A percentile compares a stretch with the other conserved stretches of the same genome.
phyloP scores from a whole-genome alignment of 2,113 vertebrate species.

The Caranx ignobilis region DNA sequence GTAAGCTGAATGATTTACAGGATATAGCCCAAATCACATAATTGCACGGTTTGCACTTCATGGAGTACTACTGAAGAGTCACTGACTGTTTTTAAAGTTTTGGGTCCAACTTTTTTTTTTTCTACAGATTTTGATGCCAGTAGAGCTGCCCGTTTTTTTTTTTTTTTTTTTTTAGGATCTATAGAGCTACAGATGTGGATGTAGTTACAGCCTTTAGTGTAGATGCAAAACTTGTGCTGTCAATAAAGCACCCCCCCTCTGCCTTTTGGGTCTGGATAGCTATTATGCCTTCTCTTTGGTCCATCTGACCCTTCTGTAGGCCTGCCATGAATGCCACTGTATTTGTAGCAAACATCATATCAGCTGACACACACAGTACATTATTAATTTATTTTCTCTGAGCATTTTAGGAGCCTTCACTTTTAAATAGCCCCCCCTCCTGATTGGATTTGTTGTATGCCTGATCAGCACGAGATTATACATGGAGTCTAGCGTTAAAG shows the following conservation, averaged over 20 bases:
- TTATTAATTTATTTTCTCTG: conserved; percentile 39
- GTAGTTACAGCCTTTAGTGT: conserved; percentile 57
- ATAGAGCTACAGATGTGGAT: conserved; percentile 67
- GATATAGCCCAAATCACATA: conserved; percentile 26
- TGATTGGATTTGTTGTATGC: conserved; percentile 45
- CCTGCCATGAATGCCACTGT: conserved; percentile 11
- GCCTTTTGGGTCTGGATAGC: conserved; percentile 44
- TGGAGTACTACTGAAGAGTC: conserved; percentile 8
- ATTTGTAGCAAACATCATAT: conserved; percentile 40
- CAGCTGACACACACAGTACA: conserved; percentile 30
- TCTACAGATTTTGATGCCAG: conserved; percentile 41
- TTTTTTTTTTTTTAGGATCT: conserved; percentile 29
- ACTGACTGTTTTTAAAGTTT: conserved; percentile 30
- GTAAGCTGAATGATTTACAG: conserved; percentile 32
- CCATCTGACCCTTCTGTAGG: conserved; percentile 55
- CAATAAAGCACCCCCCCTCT: conserved; percentile 50
- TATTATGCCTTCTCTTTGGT: conserved; percentile 57
- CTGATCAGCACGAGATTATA: conserved; percentile 41
- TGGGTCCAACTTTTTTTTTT: conserved; percentile 29
- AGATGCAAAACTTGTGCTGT: conserved; percentile 52
- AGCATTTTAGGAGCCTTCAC: conserved; percentile 29
- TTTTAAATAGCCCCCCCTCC: conserved; percentile 40
- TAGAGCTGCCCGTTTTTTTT: conserved; percentile 24
- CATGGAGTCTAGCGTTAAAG: conserved; percentile 31
- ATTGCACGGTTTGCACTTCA: conserved; percentile 32